Evolutionary conservation across 1,140 invertebrate genomes (phyloP).

Genomic region (Eupristina koningsbergeri): DNA sequence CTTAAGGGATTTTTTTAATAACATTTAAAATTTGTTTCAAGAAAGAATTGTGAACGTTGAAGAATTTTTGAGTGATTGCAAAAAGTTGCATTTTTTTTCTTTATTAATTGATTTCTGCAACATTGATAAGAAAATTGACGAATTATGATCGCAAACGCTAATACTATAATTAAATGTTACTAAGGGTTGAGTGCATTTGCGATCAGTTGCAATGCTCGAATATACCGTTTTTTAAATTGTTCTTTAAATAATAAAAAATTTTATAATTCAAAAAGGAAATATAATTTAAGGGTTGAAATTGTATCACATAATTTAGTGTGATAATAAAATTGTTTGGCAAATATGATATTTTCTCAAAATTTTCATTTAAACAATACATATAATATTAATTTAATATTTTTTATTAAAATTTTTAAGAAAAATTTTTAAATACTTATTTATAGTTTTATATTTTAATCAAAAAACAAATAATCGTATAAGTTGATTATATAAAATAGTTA

Average conservation of each 20-base stretch:
- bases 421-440: too few relatives aligned
- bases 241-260: not conserved
- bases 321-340: too few relatives aligned
- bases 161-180: not conserved
- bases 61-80: conserved; percentile 68
- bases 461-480: not conserved
- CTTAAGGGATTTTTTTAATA: conserved; percentile 6
- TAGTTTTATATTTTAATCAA: too few relatives aligned
- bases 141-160: not conserved
- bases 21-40: conserved; percentile 39
- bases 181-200: conserved; percentile 4
- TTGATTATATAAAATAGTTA: not conserved
- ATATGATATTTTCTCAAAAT: too few relatives aligned
- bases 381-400: too few relatives aligned
- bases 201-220: conserved; percentile 16
- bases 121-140: conserved; percentile 7
- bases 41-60: conserved; percentile 64
- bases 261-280: not conserved
- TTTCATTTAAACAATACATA: too few relatives aligned
- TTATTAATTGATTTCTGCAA: not conserved
- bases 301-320: too few relatives aligned
- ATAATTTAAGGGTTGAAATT: too few relatives aligned
- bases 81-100: conserved; percentile 59
- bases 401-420: too few relatives aligned
- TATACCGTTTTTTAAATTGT: not conserved